Base-by-base conservation (phyloP, 2,113 vertebrate species). In the Todiramphus saurophagus region DNA sequence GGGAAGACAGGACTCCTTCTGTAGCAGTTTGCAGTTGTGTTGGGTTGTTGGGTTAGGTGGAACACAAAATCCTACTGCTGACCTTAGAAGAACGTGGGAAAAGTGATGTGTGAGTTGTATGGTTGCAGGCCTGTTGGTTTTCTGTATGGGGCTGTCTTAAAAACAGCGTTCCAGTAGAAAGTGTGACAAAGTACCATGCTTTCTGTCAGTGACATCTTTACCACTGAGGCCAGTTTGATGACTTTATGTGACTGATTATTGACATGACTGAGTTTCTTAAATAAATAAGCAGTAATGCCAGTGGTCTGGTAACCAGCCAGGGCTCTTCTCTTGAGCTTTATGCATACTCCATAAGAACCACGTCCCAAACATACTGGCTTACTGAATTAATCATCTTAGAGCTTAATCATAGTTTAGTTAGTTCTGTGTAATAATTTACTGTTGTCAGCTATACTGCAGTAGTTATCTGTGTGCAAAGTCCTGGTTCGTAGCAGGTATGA, bases 401-500 rank as follows among this genome's bases (percentile, higher is more conserved):
- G 62, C 77, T 93, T 62, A 68, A 76, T 84, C 91, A 79, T 27
- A 82, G 87, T 72, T 94, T n/a, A 64, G 87, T 91, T 96, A 95
- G 84, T 94, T 91, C 89, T 89, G 59, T 93, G 80, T 95, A 93
- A 95, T 94, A 94, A 95, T 95, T 96, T 81, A 96, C 95, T 79
- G 80, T 56, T 94, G 67, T 87, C 91, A 92, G 58, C 76, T 75
- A 41, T 77, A 16, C 30, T 79, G 87, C 74, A 13, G 62, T 73
- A 84, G 84, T 93, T 95, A 95, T 89, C 94, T 93, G 53, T 79
- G 96, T 95, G 84, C 96, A 94, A 94, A 97, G 96, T 96, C 95
- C 95, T 87, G 91, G 58, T 87, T 84, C 9, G 1, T 43, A 87
- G 74, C 93, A 96, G 78, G 64, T 68, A 79, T 46, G 77, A 69